Evolutionary conservation across 2,113 vertebrate genomes (phyloP).

Genomic region (Plotosus lineatus): DNA sequence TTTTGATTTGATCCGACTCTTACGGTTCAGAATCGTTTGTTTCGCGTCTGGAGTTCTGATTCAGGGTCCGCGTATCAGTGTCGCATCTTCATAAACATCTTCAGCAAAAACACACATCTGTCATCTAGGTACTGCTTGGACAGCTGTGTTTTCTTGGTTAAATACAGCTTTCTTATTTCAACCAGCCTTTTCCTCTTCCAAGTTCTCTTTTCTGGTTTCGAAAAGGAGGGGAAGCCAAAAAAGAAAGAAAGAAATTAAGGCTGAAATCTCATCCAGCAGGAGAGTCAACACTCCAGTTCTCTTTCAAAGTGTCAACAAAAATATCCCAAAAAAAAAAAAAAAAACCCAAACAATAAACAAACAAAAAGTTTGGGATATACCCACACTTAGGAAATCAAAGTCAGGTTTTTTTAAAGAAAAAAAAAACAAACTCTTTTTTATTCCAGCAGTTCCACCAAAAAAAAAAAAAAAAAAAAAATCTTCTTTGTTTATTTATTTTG

Average conservation of each 20-base stretch:
- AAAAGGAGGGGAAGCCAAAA: neutral
- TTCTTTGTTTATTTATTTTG: neutral
- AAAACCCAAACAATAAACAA: neutral
- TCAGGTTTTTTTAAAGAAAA: neutral
- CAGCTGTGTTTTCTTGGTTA: neutral
- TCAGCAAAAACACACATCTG: neutral
- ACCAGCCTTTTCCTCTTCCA: neutral
- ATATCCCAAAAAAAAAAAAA: slow-evolving; percentile 56
- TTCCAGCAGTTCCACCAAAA: neutral
- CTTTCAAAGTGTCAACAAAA: slow-evolving; percentile 1
- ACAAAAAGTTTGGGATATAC: slow-evolving; percentile 23
- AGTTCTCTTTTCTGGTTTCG: slow-evolving; percentile 20
- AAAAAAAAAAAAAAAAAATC: neutral
- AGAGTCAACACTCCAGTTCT: neutral
- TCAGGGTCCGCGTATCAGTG: neutral
- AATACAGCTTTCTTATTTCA: neutral
- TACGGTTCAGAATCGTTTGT: neutral
- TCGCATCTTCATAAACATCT: neutral
- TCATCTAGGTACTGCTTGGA: neutral
- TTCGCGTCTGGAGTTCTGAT: neutral
- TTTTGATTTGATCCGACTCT: neutral
- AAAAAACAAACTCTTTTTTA: neutral
- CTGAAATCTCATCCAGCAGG: neutral
- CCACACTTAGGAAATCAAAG: too few relatives aligned
- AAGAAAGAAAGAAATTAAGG: neutral